phyloP scores from a whole-genome alignment of 2,888 invertebrate genomes.

The Leptarthrus brevirostris region DNA sequence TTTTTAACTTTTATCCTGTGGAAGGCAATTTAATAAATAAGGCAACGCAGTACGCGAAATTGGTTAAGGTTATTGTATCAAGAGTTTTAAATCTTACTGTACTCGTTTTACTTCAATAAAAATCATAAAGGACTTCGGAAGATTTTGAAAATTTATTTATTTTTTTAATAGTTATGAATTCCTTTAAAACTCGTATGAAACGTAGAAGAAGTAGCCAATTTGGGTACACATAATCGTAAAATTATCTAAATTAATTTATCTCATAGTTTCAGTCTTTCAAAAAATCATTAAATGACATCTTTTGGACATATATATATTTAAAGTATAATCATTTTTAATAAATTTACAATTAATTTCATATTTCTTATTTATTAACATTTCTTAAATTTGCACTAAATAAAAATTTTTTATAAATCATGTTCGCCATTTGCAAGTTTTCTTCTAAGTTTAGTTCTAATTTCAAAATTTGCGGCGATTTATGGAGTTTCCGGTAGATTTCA shows the following conservation, averaged over 20 bases:
- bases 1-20: too few relatives aligned
- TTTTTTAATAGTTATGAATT: too few relatives aligned
- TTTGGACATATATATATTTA: slow-evolving; percentile 39
- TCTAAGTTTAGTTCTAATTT: not conserved
- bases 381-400: not conserved
- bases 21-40: too few relatives aligned
- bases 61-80: too few relatives aligned
- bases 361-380: slow-evolving; percentile 1
- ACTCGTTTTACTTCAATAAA: too few relatives aligned
- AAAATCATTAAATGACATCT: slow-evolving; percentile 41
- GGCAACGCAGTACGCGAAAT: too few relatives aligned
- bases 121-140: too few relatives aligned
- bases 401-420: too few relatives aligned
- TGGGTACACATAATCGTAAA: slow-evolving; percentile 8
- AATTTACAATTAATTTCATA: slow-evolving; percentile 22
- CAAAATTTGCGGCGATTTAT: slow-evolving; percentile 12
- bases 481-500: slow-evolving; percentile 4
- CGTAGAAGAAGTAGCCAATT: slow-evolving; percentile 12
- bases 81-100: too few relatives aligned
- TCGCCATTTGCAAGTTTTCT: not conserved
- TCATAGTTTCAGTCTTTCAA: slow-evolving; percentile 37
- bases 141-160: too few relatives aligned
- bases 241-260: slow-evolving; percentile 37
- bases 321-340: not conserved
- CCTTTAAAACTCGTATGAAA: not conserved